Evolutionary conservation across 2,113 vertebrate genomes (phyloP).

Genomic region (Ptychochromis oligacanthus): DNA sequence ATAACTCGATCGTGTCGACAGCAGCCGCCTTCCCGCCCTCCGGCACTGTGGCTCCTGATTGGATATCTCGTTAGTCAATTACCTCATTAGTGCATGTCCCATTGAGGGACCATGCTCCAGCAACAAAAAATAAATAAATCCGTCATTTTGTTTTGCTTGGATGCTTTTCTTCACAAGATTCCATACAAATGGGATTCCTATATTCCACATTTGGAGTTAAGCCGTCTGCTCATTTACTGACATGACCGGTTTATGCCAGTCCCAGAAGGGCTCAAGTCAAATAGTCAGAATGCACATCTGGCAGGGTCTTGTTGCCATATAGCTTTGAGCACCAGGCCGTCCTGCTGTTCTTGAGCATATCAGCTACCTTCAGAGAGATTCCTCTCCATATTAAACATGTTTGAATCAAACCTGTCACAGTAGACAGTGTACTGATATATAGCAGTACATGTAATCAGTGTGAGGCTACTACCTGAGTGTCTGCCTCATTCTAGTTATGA

Average conservation of each 20-base stretch:
- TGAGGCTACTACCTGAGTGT: background rate
- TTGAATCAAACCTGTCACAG: conserved; percentile 9
- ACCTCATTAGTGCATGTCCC: conserved; percentile 59
- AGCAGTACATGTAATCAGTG: background rate
- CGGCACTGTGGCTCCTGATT: conserved; percentile 58
- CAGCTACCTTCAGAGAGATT: conserved; percentile 10
- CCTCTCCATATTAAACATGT: conserved; percentile 6
- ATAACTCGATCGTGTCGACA: conserved; percentile 47
- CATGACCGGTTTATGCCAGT: conserved; percentile 35
- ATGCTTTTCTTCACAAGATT: conserved; percentile 19
- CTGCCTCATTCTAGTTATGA: background rate
- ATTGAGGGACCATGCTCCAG: conserved; percentile 27
- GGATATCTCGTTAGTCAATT: conserved; percentile 70
- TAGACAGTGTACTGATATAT: background rate
- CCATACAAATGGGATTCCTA: conserved; percentile 8
- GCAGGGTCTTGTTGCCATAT: conserved; percentile 25
- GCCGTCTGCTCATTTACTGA: conserved; percentile 28
- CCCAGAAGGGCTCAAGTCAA: conserved; percentile 55
- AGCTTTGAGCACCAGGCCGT: conserved; percentile 9
- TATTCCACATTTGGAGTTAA: conserved; percentile 23
- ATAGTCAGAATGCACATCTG: conserved; percentile 47
- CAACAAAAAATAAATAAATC: conserved; percentile 37
- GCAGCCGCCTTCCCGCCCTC: conserved; percentile 62
- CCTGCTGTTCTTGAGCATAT: conserved; percentile 19
- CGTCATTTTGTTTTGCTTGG: conserved; percentile 17